Conservation (phyloP, 2,888 invertebrate genomes). For the Scelioninae gen. 2 region DNA sequence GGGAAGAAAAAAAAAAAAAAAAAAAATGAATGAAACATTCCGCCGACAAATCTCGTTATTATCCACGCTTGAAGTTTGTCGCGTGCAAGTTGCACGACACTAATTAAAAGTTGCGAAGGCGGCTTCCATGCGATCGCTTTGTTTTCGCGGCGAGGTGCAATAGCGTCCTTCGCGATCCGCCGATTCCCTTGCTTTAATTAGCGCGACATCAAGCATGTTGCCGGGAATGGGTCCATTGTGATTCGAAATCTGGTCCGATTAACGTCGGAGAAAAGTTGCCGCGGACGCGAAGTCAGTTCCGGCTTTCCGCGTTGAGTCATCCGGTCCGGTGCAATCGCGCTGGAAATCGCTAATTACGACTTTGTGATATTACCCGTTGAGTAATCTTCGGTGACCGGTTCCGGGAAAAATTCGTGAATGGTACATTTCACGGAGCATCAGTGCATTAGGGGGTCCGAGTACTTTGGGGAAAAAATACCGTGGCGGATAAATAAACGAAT, state of each 20-base stretch:
- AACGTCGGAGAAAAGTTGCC: constrained; percentile 10
- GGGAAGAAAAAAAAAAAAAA: too few species aligned
- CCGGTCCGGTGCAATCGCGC: constrained; percentile 10
- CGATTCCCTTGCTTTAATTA: constrained; percentile 63
- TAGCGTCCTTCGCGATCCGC: constrained; percentile 61
- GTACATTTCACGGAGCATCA: too few species aligned
- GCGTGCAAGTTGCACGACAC: constrained; percentile 24
- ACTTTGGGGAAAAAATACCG: too few species aligned
- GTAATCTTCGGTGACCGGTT: too few species aligned
- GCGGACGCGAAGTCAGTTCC: constrained; percentile 11
- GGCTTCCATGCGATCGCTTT: constrained; percentile 30
- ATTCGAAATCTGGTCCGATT: constrained; percentile 21
- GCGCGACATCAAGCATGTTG: constrained; percentile 64
- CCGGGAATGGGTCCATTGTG: constrained; percentile 67
- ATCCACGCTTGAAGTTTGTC: constrained; percentile 18
- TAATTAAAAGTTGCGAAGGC: constrained; percentile 50
- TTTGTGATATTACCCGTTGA: too few species aligned
- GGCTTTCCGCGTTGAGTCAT: not conserved
- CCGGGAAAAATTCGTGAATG: too few species aligned
- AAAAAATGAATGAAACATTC: constrained; percentile 29
- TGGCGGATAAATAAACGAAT: too few species aligned
- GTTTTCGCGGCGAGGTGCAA: constrained; percentile 34
- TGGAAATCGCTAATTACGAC: constrained; percentile 24
- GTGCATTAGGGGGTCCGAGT: too few species aligned
- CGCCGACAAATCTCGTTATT: constrained; percentile 14